Conservation (phyloP, 1,140 invertebrate species). For the Halesus radiatus region DNA sequence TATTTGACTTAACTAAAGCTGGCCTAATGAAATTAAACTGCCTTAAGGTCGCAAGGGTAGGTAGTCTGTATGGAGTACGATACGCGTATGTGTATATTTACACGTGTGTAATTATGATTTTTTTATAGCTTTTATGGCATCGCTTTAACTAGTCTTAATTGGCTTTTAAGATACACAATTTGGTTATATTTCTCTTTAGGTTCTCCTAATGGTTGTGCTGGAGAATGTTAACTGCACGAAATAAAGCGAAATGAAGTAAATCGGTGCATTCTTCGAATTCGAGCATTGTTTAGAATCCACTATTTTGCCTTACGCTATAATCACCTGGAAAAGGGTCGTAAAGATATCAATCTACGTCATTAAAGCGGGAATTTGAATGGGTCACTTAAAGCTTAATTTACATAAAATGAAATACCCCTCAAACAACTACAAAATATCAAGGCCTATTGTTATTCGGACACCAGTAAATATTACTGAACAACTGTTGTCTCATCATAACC, state of each 20-base stretch:
- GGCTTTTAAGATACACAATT: slow-evolving; percentile 33
- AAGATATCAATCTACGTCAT: no score
- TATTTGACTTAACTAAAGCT: neutral
- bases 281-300: neutral
- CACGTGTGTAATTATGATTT: slow-evolving; percentile 12
- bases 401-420: no score
- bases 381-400: no score
- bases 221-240: slow-evolving; percentile 5
- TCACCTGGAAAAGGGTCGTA: no score
- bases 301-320: no score
- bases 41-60: neutral
- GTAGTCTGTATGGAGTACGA: neutral
- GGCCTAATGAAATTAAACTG: slow-evolving; percentile 24
- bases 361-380: no score
- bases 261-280: neutral
- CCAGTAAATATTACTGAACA: no score
- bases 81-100: neutral
- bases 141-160: slow-evolving; percentile 31
- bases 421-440: no score
- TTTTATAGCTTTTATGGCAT: slow-evolving; percentile 29
- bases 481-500: no score
- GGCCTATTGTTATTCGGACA: no score
- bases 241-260: neutral
- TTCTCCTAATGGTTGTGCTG: neutral
- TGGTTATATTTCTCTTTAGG: slow-evolving; percentile 5